A percentile compares a stretch with the other conserved stretches of the same genome.
Evolutionary conservation across 1,140 invertebrate genomes (phyloP).

Genomic region (Temnothorax curvispinosus): DNA sequence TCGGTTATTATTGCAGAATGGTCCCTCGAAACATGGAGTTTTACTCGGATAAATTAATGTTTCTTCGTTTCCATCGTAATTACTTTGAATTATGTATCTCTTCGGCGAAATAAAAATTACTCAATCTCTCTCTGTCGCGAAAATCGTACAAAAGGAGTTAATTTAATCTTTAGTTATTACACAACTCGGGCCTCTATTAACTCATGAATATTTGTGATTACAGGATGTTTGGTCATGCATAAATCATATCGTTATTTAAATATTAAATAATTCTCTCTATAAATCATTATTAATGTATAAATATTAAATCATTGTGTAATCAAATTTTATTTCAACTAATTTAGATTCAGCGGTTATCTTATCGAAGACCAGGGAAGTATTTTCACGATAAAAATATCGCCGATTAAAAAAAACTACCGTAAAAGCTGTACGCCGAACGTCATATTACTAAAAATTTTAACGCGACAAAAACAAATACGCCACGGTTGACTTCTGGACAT

Average conservation of each 20-base stretch:
- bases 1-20: not conserved
- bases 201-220: constrained; percentile 44
- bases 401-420: not conserved
- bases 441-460: not conserved
- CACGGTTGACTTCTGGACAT: not conserved
- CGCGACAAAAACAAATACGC: not conserved
- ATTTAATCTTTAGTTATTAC: constrained; percentile 36
- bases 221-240: constrained; percentile 3
- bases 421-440: not conserved
- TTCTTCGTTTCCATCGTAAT: not conserved
- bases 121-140: not conserved
- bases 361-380: not conserved
- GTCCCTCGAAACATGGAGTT: not conserved
- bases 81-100: not conserved
- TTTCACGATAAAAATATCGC: not conserved
- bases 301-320: constrained; percentile 1
- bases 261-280: constrained; percentile 20
- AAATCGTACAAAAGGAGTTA: constrained; percentile 9
- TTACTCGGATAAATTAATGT: not conserved
- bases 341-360: not conserved
- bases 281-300: constrained; percentile 14
- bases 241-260: constrained; percentile 26
- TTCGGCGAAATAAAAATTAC: not conserved
- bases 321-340: constrained; percentile 13
- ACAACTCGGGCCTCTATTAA: not conserved